Evolutionary conservation across 2,888 invertebrate genomes (phyloP).

Genomic region (Mesorhabditis belari): DNA sequence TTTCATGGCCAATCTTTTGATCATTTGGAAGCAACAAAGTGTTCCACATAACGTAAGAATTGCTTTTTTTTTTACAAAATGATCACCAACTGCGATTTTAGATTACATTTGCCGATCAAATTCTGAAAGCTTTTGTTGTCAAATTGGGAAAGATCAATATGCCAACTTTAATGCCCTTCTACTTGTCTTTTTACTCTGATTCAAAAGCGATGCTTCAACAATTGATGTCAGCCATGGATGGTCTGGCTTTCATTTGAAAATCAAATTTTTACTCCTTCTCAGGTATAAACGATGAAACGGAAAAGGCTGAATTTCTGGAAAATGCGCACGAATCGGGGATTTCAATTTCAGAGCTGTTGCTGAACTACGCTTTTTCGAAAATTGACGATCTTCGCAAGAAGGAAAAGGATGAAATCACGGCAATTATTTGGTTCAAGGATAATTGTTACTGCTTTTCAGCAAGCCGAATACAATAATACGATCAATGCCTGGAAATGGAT

Average conservation of each 20-base stretch:
- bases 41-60: background rate
- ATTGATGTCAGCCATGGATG: background rate
- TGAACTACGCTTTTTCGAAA: background rate
- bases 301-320: background rate
- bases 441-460: too few relatives aligned
- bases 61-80: too few relatives aligned
- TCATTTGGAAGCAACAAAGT: background rate
- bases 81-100: too few relatives aligned
- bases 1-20: background rate
- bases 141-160: background rate
- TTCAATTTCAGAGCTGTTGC: background rate
- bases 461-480: background rate
- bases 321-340: background rate
- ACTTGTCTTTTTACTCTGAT: background rate
- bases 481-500: background rate
- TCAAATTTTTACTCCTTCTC: too few relatives aligned
- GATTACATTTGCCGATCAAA: background rate
- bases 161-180: background rate
- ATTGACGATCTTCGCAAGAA: background rate
- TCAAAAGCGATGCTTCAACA: background rate
- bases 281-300: background rate
- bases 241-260: too few relatives aligned
- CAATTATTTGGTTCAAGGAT: too few relatives aligned
- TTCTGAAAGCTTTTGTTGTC: background rate
- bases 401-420: background rate